Evolutionary conservation across 2,797 vertebrate genomes (phyloP), one percentile per base, ranked within the genome.

Genomic region (Lepilemur ruficaudatus): DNA sequence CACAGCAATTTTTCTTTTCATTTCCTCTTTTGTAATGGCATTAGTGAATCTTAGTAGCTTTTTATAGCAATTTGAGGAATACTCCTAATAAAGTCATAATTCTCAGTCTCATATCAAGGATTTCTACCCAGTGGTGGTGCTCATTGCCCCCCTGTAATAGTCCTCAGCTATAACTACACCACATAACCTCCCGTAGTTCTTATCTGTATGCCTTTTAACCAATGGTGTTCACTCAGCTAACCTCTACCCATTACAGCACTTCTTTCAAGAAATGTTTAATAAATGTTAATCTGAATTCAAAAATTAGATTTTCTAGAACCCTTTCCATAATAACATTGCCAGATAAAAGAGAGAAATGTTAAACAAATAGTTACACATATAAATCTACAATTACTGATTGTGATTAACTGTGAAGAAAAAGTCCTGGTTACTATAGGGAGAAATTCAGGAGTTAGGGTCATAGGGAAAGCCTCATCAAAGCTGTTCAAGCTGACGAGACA

Each of bases 1-100:
- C 57, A 83, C 43, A 83, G 57, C 57, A 83, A 48, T 89, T 73
- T 97, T 92, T 88, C 91, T 96, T 86, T 38, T 87, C 28, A 80
- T 89, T 83, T 87, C 48, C 18, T 96, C 52, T 90, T 28, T 41
- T 94, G 88, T 59, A 61, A 80, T n/a, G 57, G 38, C 30, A 61
- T 81, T 81, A 93, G 65, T 80, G 59, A 91, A 87, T 61, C 17
- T 67, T 57, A 63, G 20, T 30, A 11, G 43, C 7, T 91, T 73
- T 93, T 85, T 46, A 85, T 43, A 97, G 48, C 18, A 63, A 80
- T 92, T 87, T n/a, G n/a, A 93, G 30, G 43, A 73, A 91, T 63
- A 84, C 1, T 67, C n/a, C 73, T 52, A 90, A 72, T 50, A 80
- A 87, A 22, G 2, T 43, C 63, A 84, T 84, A 79, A n/a, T 79